These are phyloP conservation scores for Quadroppia sp. DNA, from an alignment of 2,888 invertebrate genomes.

Conservation along the genomic window DNA sequence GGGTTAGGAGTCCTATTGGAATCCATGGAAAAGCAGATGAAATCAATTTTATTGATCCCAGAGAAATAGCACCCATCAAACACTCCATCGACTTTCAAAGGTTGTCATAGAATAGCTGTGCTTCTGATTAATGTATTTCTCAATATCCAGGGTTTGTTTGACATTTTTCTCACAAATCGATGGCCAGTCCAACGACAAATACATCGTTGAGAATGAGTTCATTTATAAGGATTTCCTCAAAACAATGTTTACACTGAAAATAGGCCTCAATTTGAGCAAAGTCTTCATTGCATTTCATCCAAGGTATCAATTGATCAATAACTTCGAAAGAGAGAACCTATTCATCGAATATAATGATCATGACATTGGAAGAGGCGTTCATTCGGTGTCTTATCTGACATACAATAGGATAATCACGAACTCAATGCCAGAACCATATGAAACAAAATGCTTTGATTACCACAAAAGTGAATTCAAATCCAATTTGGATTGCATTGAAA, in stretches of 20 bases:
- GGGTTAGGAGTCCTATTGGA: too few species aligned
- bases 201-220: neutral
- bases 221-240: neutral
- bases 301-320: neutral
- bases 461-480: neutral
- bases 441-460: conserved; percentile 3
- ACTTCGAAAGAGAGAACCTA: neutral
- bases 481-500: neutral
- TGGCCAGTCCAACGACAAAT: neutral
- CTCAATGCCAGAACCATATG: neutral
- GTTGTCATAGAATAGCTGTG: too few species aligned
- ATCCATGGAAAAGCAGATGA: too few species aligned
- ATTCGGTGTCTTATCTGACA: neutral
- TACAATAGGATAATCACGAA: neutral
- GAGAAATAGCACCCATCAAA: too few species aligned
- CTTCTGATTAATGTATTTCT: too few species aligned
- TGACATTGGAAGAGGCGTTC: neutral
- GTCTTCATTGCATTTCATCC: neutral
- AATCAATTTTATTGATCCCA: too few species aligned
- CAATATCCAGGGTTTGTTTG: neutral
- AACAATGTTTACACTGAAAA: neutral
- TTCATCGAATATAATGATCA: neutral
- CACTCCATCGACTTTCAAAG: too few species aligned
- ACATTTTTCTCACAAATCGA: neutral
- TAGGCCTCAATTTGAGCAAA: neutral